Evolutionary conservation across 2,888 invertebrate genomes (phyloP).

Genomic region (Lochmaea crataegi): DNA sequence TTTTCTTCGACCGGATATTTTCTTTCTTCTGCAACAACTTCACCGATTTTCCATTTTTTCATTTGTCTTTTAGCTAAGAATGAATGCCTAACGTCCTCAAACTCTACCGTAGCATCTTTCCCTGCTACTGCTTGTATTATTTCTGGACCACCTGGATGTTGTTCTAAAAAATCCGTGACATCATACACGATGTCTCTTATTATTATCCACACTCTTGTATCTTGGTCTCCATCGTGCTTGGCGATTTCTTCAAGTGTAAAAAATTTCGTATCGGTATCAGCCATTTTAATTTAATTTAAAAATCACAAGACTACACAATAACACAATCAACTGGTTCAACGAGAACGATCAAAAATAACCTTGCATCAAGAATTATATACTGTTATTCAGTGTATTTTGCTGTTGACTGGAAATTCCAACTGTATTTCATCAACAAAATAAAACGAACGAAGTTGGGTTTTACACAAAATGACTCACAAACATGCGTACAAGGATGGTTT

Average conservation of each 20-base stretch:
- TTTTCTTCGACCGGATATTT: conserved; percentile 18
- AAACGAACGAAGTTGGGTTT: neutral
- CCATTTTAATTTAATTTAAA: neutral
- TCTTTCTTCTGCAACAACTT: conserved; percentile 65
- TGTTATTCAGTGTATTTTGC: neutral
- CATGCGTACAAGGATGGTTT: neutral
- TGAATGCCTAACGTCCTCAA: conserved; percentile 76
- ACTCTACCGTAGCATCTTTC: conserved; percentile 73
- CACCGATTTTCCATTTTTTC: conserved; percentile 69
- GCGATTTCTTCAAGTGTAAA: conserved; percentile 68
- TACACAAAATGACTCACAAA: neutral
- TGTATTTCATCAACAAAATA: neutral
- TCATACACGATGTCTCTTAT: conserved; percentile 76
- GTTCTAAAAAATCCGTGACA: conserved; percentile 71
- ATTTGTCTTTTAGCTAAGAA: conserved; percentile 71
- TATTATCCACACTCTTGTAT: conserved; percentile 72
- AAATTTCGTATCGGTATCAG: conserved; percentile 10
- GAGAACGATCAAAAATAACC: neutral
- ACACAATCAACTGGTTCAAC: neutral
- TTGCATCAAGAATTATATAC: neutral
- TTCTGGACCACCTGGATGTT: conserved; percentile 80
- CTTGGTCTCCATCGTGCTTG: conserved; percentile 69
- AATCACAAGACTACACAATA: neutral
- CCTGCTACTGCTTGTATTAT: conserved; percentile 74
- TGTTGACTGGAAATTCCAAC: neutral